Conservation (phyloP, 1,140 invertebrate genomes). For the Teleogryllus occipitalis region DNA sequence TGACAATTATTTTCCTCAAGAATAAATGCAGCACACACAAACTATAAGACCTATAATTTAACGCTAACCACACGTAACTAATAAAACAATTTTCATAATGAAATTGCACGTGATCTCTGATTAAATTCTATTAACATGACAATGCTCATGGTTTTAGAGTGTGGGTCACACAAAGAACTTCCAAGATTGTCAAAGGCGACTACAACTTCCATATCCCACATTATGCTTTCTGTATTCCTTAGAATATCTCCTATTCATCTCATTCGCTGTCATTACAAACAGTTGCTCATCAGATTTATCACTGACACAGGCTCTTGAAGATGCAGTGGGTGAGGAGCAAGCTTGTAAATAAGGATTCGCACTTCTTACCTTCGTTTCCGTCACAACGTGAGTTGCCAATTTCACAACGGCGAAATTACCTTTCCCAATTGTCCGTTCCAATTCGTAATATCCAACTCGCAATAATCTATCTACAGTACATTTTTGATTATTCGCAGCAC, state of each 20-base stretch:
- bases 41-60: too few relatives aligned
- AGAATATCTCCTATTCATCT: background rate
- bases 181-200: too few relatives aligned
- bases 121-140: too few relatives aligned
- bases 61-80: too few relatives aligned
- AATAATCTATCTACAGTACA: slow-evolving; percentile 64
- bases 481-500: slow-evolving; percentile 36
- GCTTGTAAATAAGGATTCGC: slow-evolving; percentile 18
- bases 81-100: too few relatives aligned
- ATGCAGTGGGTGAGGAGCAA: background rate
- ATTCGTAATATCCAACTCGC: slow-evolving; percentile 92
- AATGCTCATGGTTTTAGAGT: too few relatives aligned
- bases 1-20: too few relatives aligned
- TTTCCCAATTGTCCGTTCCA: slow-evolving; percentile 94
- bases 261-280: background rate
- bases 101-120: too few relatives aligned
- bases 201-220: too few relatives aligned
- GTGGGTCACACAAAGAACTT: too few relatives aligned
- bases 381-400: slow-evolving; percentile 93
- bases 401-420: slow-evolving; percentile 99
- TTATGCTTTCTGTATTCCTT: too few relatives aligned
- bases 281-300: background rate
- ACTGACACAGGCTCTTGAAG: background rate
- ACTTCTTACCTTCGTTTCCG: slow-evolving; percentile 86
- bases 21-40: too few relatives aligned